Base-by-base conservation (phyloP, 2,797 vertebrate genomes). In the Brotula barbata region DNA sequence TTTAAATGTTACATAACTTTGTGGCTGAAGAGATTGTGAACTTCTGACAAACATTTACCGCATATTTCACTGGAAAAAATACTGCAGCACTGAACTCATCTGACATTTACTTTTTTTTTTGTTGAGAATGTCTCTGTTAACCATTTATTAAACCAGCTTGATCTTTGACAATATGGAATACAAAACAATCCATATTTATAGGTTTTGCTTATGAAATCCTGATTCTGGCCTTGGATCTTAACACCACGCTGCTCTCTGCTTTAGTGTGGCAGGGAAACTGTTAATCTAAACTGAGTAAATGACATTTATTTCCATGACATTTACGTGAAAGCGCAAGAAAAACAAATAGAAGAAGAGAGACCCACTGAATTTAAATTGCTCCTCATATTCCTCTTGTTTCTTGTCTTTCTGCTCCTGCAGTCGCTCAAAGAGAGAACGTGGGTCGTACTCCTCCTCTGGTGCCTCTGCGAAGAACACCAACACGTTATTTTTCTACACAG, bases 291-390 rank as follows among this genome's bases (percentile, higher is more conserved):
- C 3, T 20, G 36, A 1, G 3, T 15, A n/a, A 17, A 42, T 17
- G n/a, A 17, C 4, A 28, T 21, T 61, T 15, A 20, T 0, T 13
- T n/a, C n/a, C n/a, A n/a, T n/a, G n/a, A n/a, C n/a, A n/a, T n/a
- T n/a, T n/a, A n/a, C n/a, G n/a, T n/a, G n/a, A n/a, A n/a, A n/a
- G n/a, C n/a, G n/a, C n/a, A n/a, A 23, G 7, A 41, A 31, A 52
- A 2, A 36, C 11, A 37, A 43, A 43, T 3, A 20, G 8, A 44
- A 1, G 39, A 3, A 59, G 22, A 46, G 50, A 36, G 3, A 74
- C 96, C 91, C 92, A 99, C 97, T 97, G 91, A 99, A 99, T 94
- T 96, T 99, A 77, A 98, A 97, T 71, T 99, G 96, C 75, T 99
- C 96, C 71, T 98, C 97, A 76, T 86, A 99, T 21, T 99, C 96